Base-by-base conservation (phyloP, 2,888 invertebrate species). In the Lissocephala sabroskyi region DNA sequence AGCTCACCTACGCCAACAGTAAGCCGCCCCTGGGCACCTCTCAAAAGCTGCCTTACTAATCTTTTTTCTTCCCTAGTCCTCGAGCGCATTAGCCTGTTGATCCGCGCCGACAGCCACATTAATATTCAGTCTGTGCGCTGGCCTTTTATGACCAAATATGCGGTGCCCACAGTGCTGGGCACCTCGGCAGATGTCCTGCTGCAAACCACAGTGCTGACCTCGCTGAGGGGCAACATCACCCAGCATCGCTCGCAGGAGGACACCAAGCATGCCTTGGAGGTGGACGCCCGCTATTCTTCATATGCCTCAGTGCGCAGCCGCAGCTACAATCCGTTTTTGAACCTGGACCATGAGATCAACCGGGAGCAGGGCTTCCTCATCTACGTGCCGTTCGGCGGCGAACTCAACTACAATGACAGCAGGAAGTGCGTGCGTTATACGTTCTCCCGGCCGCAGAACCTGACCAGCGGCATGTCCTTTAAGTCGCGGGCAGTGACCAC, bases 361-460 rank as follows among this genome's bases (percentile, higher is more conserved):
- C 87, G 91, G n/a, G 89, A 90, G 52, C 89, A 90, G 66, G 90
- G 91, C 0, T 80, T 91, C 49, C 89, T 91, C 1, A 88, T 88
- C 0, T 90, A 90, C 61, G 70, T 91, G 3, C 91, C 91, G 0
- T 86, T 90, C 60, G 89, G 88, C 61, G 84, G 79, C 50, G 84
- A 84, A 41, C 46, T 85, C 2, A 80, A 76, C 77, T 42, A 70
- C 0, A 83, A 84, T 48, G 70, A 80, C 23, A 79, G 73, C 3
- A 75, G 66, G 28, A 65, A 65, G 30, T 82, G 81, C 41, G 52
- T 82, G 3, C 77, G 77, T 28, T 84, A 84, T 37, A 71, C 82
- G 1, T 84, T 85, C 45, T 73, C 76, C 6, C 70, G 85, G 2
- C 81, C 84, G 1, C 82, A 80, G 44, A 82, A 85, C 46, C 65